phyloP scores from a whole-genome alignment of 2,888 invertebrate species.

The Aelia acuminata region DNA sequence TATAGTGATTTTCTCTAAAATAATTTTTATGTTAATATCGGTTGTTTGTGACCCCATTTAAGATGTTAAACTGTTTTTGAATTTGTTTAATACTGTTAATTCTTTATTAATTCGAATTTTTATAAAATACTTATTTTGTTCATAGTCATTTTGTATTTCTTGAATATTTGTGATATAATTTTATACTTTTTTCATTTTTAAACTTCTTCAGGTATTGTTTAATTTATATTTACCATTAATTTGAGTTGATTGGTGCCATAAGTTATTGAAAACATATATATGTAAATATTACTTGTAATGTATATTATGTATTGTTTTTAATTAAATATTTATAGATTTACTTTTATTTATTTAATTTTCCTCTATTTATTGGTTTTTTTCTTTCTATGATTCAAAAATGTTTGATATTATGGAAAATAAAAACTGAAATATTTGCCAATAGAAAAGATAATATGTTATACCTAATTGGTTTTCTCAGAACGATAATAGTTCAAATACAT shows the following conservation, averaged over 20 bases:
- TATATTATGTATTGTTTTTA: neutral
- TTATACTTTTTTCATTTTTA: neutral
- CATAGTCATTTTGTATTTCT: neutral
- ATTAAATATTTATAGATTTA: neutral
- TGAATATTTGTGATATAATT: neutral
- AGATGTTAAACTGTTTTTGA: neutral
- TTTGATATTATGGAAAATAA: no score
- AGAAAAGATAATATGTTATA: no score
- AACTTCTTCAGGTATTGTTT: neutral
- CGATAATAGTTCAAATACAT: no score
- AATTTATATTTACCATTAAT: neutral
- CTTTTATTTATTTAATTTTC: neutral
- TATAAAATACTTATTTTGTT: neutral
- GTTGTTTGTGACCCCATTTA: no score
- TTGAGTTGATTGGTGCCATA: neutral
- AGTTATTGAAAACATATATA: neutral
- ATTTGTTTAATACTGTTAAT: neutral
- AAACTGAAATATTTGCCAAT: no score
- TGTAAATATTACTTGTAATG: slow-evolving; percentile 18
- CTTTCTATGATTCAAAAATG: no score
- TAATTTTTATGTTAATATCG: neutral
- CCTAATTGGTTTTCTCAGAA: no score
- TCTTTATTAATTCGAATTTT: neutral
- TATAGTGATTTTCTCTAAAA: neutral
- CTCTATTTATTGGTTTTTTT: neutral